phyloP scores from a whole-genome alignment of 2,797 vertebrate species.

The Mus caroli region DNA sequence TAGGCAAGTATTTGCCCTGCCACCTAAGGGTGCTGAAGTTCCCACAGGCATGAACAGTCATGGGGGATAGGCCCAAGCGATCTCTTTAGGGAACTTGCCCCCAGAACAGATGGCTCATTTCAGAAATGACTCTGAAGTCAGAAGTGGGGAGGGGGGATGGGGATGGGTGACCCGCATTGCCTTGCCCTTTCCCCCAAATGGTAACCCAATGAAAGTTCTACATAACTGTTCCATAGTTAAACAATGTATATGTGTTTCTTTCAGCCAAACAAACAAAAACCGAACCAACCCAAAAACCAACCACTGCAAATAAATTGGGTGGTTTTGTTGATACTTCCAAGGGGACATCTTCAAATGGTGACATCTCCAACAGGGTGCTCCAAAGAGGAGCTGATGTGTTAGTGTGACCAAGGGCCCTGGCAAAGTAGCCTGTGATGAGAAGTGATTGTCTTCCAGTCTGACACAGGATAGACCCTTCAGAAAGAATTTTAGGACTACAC shows the following conservation, averaged over 20 bases:
- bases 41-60: background rate
- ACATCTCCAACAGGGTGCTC: background rate
- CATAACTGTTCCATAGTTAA: background rate
- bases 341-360: background rate
- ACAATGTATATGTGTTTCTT: background rate
- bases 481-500: background rate
- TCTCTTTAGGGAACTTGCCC: conserved; percentile 43
- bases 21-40: background rate
- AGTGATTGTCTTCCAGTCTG: background rate
- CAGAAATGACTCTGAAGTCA: conserved; percentile 28
- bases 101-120: conserved; percentile 2
- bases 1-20: conserved; percentile 3
- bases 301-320: background rate
- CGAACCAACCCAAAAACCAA: background rate
- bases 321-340: conserved; percentile 17
- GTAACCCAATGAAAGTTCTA: conserved; percentile 14
- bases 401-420: background rate
- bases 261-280: background rate
- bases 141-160: background rate
- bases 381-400: background rate
- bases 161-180: background rate
- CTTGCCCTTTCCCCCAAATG: background rate
- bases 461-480: background rate
- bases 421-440: background rate
- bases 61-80: background rate